Percentiles rank a stretch among this genome's conserved stretches.
phyloP scores from a whole-genome alignment of 2,888 invertebrate species.

The Himalopsyche anomala region DNA sequence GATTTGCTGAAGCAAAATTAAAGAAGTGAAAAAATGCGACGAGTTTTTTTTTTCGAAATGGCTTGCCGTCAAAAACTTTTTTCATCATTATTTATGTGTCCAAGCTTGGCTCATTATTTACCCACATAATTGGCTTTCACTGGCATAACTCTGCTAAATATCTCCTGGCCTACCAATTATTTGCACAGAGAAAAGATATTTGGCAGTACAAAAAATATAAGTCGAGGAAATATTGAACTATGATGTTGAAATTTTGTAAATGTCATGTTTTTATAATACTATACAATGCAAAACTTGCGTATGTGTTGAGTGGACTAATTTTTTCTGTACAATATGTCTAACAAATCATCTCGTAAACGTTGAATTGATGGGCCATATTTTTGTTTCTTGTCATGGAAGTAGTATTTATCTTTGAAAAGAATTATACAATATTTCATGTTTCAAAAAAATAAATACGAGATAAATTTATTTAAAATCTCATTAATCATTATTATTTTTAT shows the following conservation, averaged over 20 bases:
- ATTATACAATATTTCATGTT: too few species aligned
- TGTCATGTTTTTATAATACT: constrained; percentile 6
- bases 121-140: constrained; percentile 42
- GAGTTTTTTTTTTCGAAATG: background rate
- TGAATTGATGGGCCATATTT: background rate
- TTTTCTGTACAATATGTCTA: background rate
- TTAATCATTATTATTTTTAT: background rate
- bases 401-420: too few species aligned
- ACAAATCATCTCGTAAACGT: background rate
- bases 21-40: constrained; percentile 27
- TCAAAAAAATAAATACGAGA: background rate
- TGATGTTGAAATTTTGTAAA: background rate
- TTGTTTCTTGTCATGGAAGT: background rate
- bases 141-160: constrained; percentile 8
- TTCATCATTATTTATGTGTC: constrained; percentile 38
- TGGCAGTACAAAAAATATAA: background rate
- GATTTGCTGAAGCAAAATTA: constrained; percentile 19
- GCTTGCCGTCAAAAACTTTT: constrained; percentile 23
- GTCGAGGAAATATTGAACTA: background rate
- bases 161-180: constrained; percentile 22
- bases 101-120: constrained; percentile 4
- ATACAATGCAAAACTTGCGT: background rate
- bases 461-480: background rate
- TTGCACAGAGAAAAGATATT: background rate
- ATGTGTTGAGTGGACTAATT: background rate